Base-by-base conservation (phyloP, 2,797 vertebrate genomes). In the Sebastes nivosus region DNA sequence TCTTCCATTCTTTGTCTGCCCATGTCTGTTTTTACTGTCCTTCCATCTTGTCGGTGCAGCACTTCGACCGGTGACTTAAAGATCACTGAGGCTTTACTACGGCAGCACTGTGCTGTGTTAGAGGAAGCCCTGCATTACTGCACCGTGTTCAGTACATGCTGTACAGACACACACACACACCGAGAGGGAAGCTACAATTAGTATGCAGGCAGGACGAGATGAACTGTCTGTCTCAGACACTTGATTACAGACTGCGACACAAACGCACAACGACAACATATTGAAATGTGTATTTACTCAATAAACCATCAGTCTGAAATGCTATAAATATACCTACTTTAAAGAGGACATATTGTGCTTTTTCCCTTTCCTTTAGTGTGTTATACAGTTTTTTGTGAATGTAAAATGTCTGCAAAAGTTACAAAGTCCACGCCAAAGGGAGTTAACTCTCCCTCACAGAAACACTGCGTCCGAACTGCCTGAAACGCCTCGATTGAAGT, bases 11-110 rank as follows among this genome's bases (percentile, higher is more conserved):
- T 55, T 78, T 12, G 1, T 58, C 61, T 38, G 14, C n/a, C 18
- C 6, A 0, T 73, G 5, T 46, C 27, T 16, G 6, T 42, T 58
- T 63, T 34, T 24, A 9, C 38, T 4, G 0, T 36, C 66, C n/a
- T 58, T 72, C 65, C 50, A 8, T 73, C 27, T 50, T 18, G 54
- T 57, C n/a, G 2, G 69, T 46, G 38, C 61, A 24, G 34, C n/a
- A 50, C 50, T 25, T 86, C 52, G 8, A 60, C 73, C 24, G 8
- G 63, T 75, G 75, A 73, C 50, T 79, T 10, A 25, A 58, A 77
- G 73, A 81, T 86, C 68, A 85, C 77, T n/a, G 29, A 77, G 86
- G 76, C 83, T 92, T 82, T 81, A 67, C 80, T 79, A 63, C 59
- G n/a, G 80, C 59, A 66, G 58, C 32, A 5, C 55, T 65, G 11